phyloP scores from a whole-genome alignment of 2,113 vertebrate species.

The Saccopteryx bilineata region DNA sequence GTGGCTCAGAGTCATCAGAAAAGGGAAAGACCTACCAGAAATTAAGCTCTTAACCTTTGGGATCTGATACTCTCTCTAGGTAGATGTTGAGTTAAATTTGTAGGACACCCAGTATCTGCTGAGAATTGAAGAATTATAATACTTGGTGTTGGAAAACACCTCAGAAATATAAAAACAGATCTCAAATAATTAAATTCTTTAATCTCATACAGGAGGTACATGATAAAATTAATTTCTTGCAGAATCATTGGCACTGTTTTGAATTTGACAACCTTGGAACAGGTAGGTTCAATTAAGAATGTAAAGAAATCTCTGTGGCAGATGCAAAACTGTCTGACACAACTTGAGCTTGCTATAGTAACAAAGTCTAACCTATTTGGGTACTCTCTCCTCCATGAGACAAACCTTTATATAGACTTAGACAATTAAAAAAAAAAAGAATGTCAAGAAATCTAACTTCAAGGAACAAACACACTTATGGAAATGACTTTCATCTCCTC shows the following conservation, averaged over 20 bases:
- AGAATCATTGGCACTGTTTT: not conserved
- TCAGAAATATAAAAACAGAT: not conserved
- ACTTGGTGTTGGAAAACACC: not conserved
- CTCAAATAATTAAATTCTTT: not conserved
- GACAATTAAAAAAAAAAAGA: too few relatives aligned
- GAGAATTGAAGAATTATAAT: constrained; percentile 13
- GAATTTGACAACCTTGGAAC: constrained; percentile 44
- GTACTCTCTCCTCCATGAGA: too few relatives aligned
- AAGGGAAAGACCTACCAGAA: not conserved
- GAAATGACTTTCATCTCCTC: constrained; percentile 74
- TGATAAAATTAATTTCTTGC: not conserved
- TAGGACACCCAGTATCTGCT: not conserved
- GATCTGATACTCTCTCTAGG: not conserved
- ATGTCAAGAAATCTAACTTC: constrained; percentile 27
- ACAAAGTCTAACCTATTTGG: too few relatives aligned
- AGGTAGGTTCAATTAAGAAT: constrained; percentile 17
- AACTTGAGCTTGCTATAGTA: too few relatives aligned
- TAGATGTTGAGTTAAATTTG: not conserved
- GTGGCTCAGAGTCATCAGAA: not conserved
- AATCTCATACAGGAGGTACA: not conserved
- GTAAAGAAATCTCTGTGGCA: not conserved
- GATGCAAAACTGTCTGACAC: too few relatives aligned
- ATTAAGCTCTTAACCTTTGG: not conserved
- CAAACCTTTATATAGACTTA: too few relatives aligned
- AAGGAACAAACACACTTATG: constrained; percentile 49